Conservation (phyloP, 2,888 invertebrate genomes). For the Anarsia innoxiella region DNA sequence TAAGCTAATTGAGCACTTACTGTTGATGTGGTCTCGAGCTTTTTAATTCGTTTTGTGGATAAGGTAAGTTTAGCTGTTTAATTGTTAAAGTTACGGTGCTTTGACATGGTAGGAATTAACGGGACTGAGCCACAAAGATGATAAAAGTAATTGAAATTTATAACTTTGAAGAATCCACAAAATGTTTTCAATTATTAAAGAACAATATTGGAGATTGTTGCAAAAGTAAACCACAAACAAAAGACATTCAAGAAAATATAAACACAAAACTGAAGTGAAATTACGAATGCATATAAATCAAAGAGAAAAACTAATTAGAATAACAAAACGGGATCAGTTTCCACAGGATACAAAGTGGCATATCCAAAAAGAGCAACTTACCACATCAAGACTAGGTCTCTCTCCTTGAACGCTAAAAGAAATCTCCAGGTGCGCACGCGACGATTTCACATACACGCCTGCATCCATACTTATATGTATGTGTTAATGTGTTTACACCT, state of each 20-base stretch:
- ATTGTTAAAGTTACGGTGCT: conserved; percentile 2
- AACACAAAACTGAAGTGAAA: background rate
- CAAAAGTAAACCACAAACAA: too few relatives aligned
- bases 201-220: too few relatives aligned
- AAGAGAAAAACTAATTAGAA: background rate
- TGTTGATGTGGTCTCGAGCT: conserved; percentile 17
- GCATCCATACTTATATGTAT: conserved; percentile 15
- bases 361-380: conserved; percentile 20
- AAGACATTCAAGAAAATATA: background rate
- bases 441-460: conserved; percentile 57
- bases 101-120: conserved; percentile 3
- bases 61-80: conserved; percentile 1
- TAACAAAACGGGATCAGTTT: conserved; percentile 3
- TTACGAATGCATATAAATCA: background rate
- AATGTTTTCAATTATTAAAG: too few relatives aligned
- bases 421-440: conserved; percentile 60
- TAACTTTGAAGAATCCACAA: too few relatives aligned
- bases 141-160: too few relatives aligned
- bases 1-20: conserved; percentile 45
- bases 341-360: conserved; percentile 10
- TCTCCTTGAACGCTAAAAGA: conserved; percentile 67
- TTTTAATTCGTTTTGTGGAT: conserved; percentile 16
- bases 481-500: conserved; percentile 11
- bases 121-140: too few relatives aligned
- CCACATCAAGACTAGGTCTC: conserved; percentile 27